Base-by-base conservation (phyloP, 2,113 vertebrate genomes). In the Sapayoa aenigma region DNA sequence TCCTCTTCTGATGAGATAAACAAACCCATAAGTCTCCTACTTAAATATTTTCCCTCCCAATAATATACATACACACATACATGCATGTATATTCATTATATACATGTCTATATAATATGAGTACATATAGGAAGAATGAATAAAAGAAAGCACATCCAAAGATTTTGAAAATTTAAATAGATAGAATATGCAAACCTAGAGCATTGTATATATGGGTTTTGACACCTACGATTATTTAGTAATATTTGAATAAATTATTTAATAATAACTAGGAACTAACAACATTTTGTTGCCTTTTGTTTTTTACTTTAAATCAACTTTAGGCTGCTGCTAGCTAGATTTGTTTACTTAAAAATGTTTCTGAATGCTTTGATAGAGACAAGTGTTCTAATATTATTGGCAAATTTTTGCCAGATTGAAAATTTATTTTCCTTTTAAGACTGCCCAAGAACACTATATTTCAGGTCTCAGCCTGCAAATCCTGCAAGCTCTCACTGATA, bases 281-380 rank as follows among this genome's bases (percentile, higher is more conserved):
- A 96, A 93, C 31, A 74, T 92, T 90, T 97, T 95, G 73, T 83
- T 97, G 90, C 74, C 74, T 96, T 95, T 96, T 97, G 58, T 39
- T 95, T 96, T 81, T 94, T 92, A 72, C 50, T 82, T 63, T 91
- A 96, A 97, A 97, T 94, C 84, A 95, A 63, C 76, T 83, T 95
- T 73, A 91, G 80, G 89, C 94, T 95, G 82, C 81, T 94, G 65
- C 72, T 97, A 81, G 62, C 81, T 95, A 87, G 60, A 80, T 97
- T 92, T 97, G 86, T 97, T 97, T 97, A 96, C 93, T 93, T 96
- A 79, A 96, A 96, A 94, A 89, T 95, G 37, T 96, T 97, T 95
- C 67, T 81, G 72, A 98, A 96, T 92, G 56, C 94, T 97, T 93
- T 96, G 83, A 95, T 93, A 92, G 94, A 95, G 59, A 93, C 59